Evolutionary conservation across 1,140 invertebrate species (phyloP).

Genomic region (Potamilus streckersoni): DNA sequence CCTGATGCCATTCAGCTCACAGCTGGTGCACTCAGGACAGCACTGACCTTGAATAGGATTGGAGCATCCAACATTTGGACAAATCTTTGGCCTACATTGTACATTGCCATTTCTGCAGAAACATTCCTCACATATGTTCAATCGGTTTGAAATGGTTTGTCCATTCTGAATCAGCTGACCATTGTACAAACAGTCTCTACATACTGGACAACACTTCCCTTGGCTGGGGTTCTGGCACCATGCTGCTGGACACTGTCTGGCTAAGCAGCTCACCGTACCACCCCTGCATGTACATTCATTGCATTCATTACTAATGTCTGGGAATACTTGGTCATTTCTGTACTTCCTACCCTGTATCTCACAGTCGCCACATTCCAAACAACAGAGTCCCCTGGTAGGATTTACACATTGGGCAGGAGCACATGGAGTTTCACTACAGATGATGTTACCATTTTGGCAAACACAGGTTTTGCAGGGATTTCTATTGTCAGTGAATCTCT

Average conservation of each 20-base stretch:
- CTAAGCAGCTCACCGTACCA: slow-evolving; percentile 46
- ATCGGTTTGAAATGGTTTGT: background rate
- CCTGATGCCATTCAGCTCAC: slow-evolving; percentile 23
- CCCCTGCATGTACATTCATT: slow-evolving; percentile 44
- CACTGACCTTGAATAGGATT: slow-evolving; percentile 19
- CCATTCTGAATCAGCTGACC: slow-evolving; percentile 17
- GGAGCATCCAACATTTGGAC: slow-evolving; percentile 10
- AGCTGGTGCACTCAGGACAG: slow-evolving; percentile 20
- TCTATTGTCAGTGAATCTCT: slow-evolving; percentile 32
- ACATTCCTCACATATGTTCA: slow-evolving; percentile 21
- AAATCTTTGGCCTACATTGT: slow-evolving; percentile 6
- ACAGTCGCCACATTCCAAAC: slow-evolving; percentile 47
- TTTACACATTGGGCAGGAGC: slow-evolving; percentile 13
- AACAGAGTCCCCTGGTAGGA: slow-evolving; percentile 21
- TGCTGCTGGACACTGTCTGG: slow-evolving; percentile 35
- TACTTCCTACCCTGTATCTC: slow-evolving; percentile 27
- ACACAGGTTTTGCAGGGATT: slow-evolving; percentile 39
- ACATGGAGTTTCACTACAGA: slow-evolving; percentile 21
- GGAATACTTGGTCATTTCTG: slow-evolving; percentile 28
- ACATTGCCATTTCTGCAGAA: slow-evolving; percentile 22
- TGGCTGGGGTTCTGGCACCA: slow-evolving; percentile 50
- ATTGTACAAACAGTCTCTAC: slow-evolving; percentile 45
- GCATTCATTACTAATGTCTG: slow-evolving; percentile 38
- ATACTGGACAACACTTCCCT: slow-evolving; percentile 50
- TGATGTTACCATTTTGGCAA: slow-evolving; percentile 39